phyloP scores from a whole-genome alignment of 2,888 invertebrate species.

The Eristalis intricaria region DNA sequence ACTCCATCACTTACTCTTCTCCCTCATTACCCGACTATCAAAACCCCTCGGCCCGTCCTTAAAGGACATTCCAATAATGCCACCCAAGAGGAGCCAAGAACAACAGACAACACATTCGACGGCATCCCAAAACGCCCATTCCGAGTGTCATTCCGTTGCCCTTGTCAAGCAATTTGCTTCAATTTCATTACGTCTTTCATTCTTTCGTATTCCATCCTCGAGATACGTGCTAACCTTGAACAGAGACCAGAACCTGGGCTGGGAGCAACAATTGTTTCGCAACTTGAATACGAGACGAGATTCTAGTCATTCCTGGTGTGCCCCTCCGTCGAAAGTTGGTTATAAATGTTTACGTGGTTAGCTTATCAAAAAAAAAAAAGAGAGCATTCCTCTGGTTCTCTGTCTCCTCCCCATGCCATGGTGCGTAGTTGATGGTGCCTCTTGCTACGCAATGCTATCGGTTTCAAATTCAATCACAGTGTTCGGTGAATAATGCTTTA shows the following conservation, averaged over 20 bases:
- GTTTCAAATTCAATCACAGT: not conserved
- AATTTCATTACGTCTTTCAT: slow-evolving; percentile 8
- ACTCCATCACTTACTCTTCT: not conserved
- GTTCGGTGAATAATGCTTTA: not conserved
- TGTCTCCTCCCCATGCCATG: not conserved
- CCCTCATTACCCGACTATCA: not conserved
- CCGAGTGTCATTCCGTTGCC: not conserved
- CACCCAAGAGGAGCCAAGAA: not conserved
- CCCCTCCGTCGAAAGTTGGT: not conserved
- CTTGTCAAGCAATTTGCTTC: slow-evolving; percentile 17
- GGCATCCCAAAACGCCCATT: not conserved
- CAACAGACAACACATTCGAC: not conserved
- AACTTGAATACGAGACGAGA: slow-evolving; percentile 14
- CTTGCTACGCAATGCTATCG: not conserved
- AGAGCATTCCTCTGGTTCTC: not conserved
- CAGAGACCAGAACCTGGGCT: not conserved
- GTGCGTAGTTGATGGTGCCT: not conserved
- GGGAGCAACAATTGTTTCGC: slow-evolving; percentile 22
- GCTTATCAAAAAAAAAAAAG: not conserved
- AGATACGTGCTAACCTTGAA: slow-evolving; percentile 25
- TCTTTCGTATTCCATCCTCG: not conserved
- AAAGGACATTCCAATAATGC: slow-evolving; percentile 15
- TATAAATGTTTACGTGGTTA: slow-evolving; percentile 41
- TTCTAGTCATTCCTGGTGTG: not conserved
- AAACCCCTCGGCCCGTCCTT: not conserved